phyloP scores from a whole-genome alignment of 2,113 vertebrate species.

The Alethe castanea region DNA sequence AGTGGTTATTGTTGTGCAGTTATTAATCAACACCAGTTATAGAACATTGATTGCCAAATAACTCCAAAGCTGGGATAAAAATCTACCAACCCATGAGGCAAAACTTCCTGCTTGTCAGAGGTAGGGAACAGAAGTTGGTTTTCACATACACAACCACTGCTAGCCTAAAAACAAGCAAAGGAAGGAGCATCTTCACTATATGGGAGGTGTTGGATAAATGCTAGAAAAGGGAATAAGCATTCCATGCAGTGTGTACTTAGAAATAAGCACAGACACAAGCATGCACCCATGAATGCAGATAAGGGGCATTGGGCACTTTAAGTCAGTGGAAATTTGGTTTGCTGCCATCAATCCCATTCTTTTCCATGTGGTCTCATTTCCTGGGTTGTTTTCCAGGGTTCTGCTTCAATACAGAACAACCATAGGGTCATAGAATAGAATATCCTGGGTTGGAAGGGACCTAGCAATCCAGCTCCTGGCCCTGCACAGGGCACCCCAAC shows the following conservation, averaged over 20 bases:
- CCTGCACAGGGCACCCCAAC: neutral
- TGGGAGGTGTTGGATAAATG: neutral
- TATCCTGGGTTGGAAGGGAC: neutral
- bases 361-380: neutral
- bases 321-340: neutral
- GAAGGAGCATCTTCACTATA: neutral
- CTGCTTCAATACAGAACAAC: neutral
- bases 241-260: neutral
- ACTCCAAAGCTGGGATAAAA: neutral
- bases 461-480: neutral
- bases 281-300: fast-evolving
- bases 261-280: neutral
- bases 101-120: neutral
- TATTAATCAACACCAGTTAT: neutral
- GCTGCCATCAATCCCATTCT: neutral
- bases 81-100: neutral
- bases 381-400: neutral
- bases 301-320: neutral
- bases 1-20: neutral
- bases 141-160: neutral
- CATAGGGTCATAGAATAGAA: neutral
- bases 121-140: fast-evolving
- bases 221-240: neutral
- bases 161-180: neutral
- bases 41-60: neutral